A percentile compares a stretch with the other conserved stretches of the same genome.
Evolutionary conservation across 2,797 vertebrate genomes (phyloP).

Genomic region (Tragelaphus eurycerus): DNA sequence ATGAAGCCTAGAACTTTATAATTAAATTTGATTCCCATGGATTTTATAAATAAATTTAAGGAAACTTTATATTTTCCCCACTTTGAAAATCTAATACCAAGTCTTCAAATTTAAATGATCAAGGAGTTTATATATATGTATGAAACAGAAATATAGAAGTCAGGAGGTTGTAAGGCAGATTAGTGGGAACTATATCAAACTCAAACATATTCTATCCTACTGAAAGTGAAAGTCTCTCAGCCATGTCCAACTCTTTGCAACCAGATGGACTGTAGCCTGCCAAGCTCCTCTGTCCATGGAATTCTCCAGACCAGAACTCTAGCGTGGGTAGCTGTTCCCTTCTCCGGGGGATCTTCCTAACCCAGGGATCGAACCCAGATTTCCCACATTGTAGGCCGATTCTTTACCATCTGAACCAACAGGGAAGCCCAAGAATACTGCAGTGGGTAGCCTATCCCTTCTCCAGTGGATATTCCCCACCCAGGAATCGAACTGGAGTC

Average conservation of each 20-base stretch:
- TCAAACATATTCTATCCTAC: neutral
- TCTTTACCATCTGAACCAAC: neutral
- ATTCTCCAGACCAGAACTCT: neutral
- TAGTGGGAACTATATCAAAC: neutral
- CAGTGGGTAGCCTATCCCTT: neutral
- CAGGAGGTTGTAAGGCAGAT: neutral
- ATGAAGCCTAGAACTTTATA: neutral
- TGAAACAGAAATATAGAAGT: neutral
- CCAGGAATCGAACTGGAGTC: neutral
- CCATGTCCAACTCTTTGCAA: neutral
- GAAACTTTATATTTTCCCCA: neutral
- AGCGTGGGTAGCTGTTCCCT: neutral
- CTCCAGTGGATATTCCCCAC: neutral
- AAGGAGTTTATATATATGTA: neutral
- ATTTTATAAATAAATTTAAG: neutral
- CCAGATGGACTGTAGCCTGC: neutral
- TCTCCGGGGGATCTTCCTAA: neutral
- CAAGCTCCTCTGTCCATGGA: neutral
- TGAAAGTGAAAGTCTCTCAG: neutral
- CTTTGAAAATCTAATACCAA: constrained; percentile 36
- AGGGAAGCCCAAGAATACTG: neutral
- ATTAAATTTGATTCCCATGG: neutral
- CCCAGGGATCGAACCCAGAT: neutral
- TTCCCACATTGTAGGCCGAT: neutral
- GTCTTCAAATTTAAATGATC: neutral